Base-by-base conservation (phyloP, 2,888 invertebrate species). In the Blastobasis adustella region DNA sequence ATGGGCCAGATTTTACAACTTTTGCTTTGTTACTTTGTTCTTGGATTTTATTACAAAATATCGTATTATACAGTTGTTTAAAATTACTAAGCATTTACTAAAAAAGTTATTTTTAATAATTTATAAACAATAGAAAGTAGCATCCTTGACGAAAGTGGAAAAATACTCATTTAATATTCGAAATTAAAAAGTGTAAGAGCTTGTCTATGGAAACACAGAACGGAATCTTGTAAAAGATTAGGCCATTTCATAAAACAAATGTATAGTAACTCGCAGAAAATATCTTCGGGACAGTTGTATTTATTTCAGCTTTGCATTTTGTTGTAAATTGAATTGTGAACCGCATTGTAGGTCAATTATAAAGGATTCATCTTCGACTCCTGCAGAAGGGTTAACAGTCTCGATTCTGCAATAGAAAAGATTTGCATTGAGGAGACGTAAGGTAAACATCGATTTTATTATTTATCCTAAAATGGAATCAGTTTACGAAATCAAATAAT, bases 231-330 rank as follows among this genome's bases (percentile, higher is more conserved):
- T 86, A 89, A 88, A 85, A 89, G 89, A 89, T 86, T 89, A 89
- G 89, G 89, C 89, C 89, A 89, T 89, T 89, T 88, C 89, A 88
- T 89, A 87, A 86, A 89, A 89, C 88, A 89, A 88, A 89, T 88
- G 88, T 89, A 87, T 89, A 89, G 89, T 88, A 85, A 83, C 87
- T 89, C 84, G 86, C 88, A 88, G 86, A 88, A 89, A 88, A 84
- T 85, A 86, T 86, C 82, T 82, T 85, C 85, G 80, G 84, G 85
- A 82, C 85, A 83, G 84, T 88, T 88, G 80, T 87, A 87, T 87
- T 88, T 88, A 86, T 88, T 88, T 88, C 87, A 89, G 86, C 87
- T 82, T 88, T 80, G 83, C 85, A 85, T 87, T 87, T 87, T 82
- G 82, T 77, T 81, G 83, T 80, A 86, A 88, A 89, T 88, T 85